Evolutionary conservation across 1,140 invertebrate species (phyloP), one percentile per base, ranked within the genome.

Genomic region (Cepaea nemoralis): DNA sequence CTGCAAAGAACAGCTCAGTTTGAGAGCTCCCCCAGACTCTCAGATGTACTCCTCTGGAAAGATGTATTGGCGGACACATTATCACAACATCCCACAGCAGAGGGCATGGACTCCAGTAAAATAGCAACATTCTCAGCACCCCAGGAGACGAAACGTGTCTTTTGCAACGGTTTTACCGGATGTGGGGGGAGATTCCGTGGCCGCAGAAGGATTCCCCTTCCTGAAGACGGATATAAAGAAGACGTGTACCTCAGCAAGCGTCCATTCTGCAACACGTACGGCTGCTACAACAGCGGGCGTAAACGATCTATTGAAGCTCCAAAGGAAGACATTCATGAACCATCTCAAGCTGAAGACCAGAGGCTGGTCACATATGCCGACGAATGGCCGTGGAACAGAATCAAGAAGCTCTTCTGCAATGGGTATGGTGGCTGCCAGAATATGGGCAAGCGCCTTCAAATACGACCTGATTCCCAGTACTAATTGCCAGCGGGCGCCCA

Each of bases 151-250:
- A 85, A 85, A 39, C 75, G 84, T 14, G 82, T 85, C 6, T 85
- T 85, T 71, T 85, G 84, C 75, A 85, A 85, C 63, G 77, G 79
- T 27, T 85, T 85, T 74, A 82, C 84, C 5, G 84, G 84, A 24
- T 85, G 84, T 80, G 84, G 84, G 6, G 82, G 82, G 0, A 66
- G 81, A 6, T 80, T 80, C 59, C 59, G 84, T n/a, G 71, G 76
- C 19, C 22, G 71, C 33, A 67, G 82, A 14, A 59, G 74, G 39
- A 37, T 63, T 10, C 27, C 45, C n/a, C n/a, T 67, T 39, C 24
- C 27, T 42, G 74, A 66, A 16, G 48, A 50, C 19, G 33, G 45
- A 8, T 42, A 63, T 14, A 67, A 76, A 37, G 40, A 27, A 10
- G 2, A 37, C 0, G 37, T 27, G 35, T 19, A 3, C n/a, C 35